Evolutionary conservation across 2,113 vertebrate genomes (phyloP), one percentile per base, ranked within the genome.

Genomic region (Hepsetus odoe): DNA sequence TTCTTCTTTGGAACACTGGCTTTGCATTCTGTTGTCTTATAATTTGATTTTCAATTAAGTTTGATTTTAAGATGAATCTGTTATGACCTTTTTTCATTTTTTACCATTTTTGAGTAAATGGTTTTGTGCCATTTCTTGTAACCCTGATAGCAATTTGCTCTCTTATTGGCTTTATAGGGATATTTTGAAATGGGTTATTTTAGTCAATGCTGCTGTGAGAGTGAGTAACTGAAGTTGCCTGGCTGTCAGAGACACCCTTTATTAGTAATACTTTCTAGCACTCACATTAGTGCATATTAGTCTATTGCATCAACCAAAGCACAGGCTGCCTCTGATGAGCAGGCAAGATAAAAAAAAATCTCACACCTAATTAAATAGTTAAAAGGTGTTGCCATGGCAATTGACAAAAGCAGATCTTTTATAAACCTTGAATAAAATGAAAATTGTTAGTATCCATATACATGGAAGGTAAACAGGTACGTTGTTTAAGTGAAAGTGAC

Each of bases 361-460:
- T 14, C 58, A 30, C 28, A 14, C 58, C 6, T 7, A 5, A 10
- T 62, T 62, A 62, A 62, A 62, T 33, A 62, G 59, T 62, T 33
- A 30, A 26, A 4, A 58, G 40, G 56, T 33, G 75, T 69, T 77
- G 67, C 53, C 75, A 69, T 59, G 53, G 75, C 42, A 28, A 77
- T 77, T 8, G 33, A 46, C 1, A 16, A 18, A 38, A 44, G 53
- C 18, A 59, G 26, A 49, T 69, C 20, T 69, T 59, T 49, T 14
- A 20, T 49, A 49, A 20, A 49, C 14, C n/a, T n/a, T n/a, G n/a
- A n/a, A 28, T 1, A 24, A 32, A 51, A 30, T 56, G 33, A 76
- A 26, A 44, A 32, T 62, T n/a, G n/a, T n/a, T n/a, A n/a, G n/a
- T n/a, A n/a, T n/a, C n/a, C n/a, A n/a, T n/a, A n/a, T n/a, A n/a